Evolutionary conservation across 2,888 invertebrate genomes (phyloP).

Genomic region (Brachynemurus nebulosus): DNA sequence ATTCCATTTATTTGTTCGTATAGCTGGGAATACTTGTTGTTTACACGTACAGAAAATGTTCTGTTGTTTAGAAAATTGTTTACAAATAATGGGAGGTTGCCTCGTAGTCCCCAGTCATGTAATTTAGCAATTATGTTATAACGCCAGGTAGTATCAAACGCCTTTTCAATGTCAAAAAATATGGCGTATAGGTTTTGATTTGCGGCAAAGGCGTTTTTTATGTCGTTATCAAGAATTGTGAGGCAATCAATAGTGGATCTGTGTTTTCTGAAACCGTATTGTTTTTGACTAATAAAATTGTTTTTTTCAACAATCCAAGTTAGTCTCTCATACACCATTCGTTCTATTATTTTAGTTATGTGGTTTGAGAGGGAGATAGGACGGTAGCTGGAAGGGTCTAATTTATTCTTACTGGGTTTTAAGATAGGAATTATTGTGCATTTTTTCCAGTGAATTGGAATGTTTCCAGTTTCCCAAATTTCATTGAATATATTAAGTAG

Average conservation of each 20-base stretch:
- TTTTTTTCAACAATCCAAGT: too few relatives aligned
- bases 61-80: constrained; percentile 3
- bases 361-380: constrained; percentile 5
- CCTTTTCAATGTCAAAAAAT: too few relatives aligned
- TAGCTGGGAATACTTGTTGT: neutral
- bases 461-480: too few relatives aligned
- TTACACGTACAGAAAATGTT: constrained; percentile 4
- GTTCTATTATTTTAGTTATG: too few relatives aligned
- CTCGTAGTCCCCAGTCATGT: constrained; percentile 9
- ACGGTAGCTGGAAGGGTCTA: constrained; percentile 4
- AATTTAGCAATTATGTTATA: constrained; percentile 1
- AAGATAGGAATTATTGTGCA: constrained; percentile 1
- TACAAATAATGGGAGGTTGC: constrained; percentile 7
- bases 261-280: too few relatives aligned
- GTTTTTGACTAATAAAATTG: too few relatives aligned
- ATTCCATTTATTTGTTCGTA: neutral
- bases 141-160: too few relatives aligned
- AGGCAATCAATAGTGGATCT: too few relatives aligned
- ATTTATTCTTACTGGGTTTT: constrained; percentile 3
- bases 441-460: constrained; percentile 3
- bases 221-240: too few relatives aligned
- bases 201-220: too few relatives aligned
- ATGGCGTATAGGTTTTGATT: constrained; percentile 5
- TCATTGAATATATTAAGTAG: too few relatives aligned
- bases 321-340: too few relatives aligned